Base-by-base conservation (phyloP, 2,888 invertebrate species). In the Drosophila parthenogenetica region DNA sequence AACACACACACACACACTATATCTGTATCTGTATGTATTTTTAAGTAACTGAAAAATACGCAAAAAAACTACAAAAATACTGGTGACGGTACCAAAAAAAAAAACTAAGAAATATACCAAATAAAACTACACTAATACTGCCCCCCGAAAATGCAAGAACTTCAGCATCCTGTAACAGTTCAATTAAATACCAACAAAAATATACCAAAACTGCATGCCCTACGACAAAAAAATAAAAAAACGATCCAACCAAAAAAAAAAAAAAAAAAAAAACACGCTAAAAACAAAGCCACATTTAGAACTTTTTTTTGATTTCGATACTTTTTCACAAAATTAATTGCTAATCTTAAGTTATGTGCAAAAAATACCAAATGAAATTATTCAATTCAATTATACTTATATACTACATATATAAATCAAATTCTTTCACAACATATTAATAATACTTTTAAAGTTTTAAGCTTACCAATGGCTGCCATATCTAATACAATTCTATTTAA, bases 391-490 rank as follows among this genome's bases (percentile, higher is more conserved):
- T 71, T 58, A 51, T 61, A 40, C 17, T 35, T 62, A 37, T 58
- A 51, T 39, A 37, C 32, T 35, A 43, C 49, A 1, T 29, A 29
- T 5, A 29, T 2, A 19, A 43, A 17, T 14, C 37, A 8, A 17
- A 8, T 29, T 32, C 50, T 57, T 53, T 54, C 43, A 60, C 51
- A 39, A 59, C 43, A 29, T 58, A 58, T 42, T 32, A 37, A 57
- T 62, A 55, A 57, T 69, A 59, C 46, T 49, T 53, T 50, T 65
- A 54, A 65, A 63, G 35, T 53, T 40, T 61, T 75, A 76, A 74
- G 71, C 70, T 73, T 73, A 63, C 50, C 63, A 46, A 49, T 81
- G 81, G 81, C 82, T 84, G 82, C 84, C 81, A 86, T 69, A 73
- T 79, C 71, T 82, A 82, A 79, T 86, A 74, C 73, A 73, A 69